Base-by-base conservation (phyloP, 1,140 invertebrate genomes). In the Amyelois transitella region DNA sequence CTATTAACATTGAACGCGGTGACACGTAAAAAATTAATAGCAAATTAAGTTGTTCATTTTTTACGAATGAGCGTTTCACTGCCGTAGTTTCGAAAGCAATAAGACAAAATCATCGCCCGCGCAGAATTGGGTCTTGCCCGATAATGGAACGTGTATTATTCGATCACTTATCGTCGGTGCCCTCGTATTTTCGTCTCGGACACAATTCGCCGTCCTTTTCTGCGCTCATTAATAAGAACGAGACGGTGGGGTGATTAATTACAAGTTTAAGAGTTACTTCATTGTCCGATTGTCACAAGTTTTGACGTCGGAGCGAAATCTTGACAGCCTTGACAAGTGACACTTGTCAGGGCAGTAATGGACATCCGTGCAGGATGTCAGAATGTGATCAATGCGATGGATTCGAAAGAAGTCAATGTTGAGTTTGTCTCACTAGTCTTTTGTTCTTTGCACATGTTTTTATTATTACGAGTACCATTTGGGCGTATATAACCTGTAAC, bases 61-160 rank as follows among this genome's bases (percentile, higher is more conserved):
- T 38, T 38, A 38, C 32, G 32, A 38, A 38, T 14, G 17, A 38
- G 1, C 32, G 18, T 50, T 47, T 51, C 43, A 62, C 1, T 22
- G 25, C 51, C 48, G 20, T 8, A 25, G 50, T 67, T 63, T 55
- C 58, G 55, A 63, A 63, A 67, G 58, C 18, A 25, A 58, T 57
- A 58, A 49, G 54, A 61, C 55, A 43, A 60, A 60, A 62, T 58
- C 48, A 55, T 58, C 51, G 43, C 19, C 24, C 5, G 19, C 19
- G 19, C 20, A 50, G 50, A 64, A 57, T 57, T 58, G 52, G 61
- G 60, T 55, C 60, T 57, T 44, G 32, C 32, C n/a, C 32, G 32
- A 38, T 38, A 38, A 38, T 38, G 50, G 53, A 66, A 61, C 58
- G 32, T 49, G 65, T 68, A 61, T 59, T 62, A 64, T 59, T 60